A percentile compares a stretch with the other conserved stretches of the same genome.
phyloP scores from a whole-genome alignment of 2,888 invertebrate species.

The Callyntrura guangdongensis region DNA sequence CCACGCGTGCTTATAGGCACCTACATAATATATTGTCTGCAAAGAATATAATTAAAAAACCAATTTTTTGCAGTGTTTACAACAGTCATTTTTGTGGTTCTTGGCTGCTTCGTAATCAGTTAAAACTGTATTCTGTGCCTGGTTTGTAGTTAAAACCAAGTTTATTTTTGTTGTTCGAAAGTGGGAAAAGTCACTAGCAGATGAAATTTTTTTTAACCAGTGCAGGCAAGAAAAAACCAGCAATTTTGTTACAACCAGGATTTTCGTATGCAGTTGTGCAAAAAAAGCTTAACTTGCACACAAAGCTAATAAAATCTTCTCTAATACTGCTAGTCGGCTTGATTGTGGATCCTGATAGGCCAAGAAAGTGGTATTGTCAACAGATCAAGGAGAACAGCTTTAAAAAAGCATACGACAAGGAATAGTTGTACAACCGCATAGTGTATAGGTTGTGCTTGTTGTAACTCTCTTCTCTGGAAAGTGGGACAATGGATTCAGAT shows the following conservation, averaged over 20 bases:
- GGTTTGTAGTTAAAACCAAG: neutral
- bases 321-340: constrained; percentile 9
- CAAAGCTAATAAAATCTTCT: constrained; percentile 37
- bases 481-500: constrained; percentile 74
- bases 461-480: constrained; percentile 47
- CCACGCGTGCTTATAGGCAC: too few relatives aligned
- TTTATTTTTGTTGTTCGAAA: neutral
- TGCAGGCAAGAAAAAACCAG: neutral
- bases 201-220: neutral
- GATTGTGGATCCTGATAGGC: constrained; percentile 29
- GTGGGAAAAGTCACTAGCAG: neutral
- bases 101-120: neutral
- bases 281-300: constrained; percentile 8
- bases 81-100: constrained; percentile 7
- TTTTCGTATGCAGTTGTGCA: neutral
- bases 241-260: neutral
- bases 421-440: neutral
- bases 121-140: neutral
- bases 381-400: neutral
- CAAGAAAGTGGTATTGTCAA: constrained; percentile 34
- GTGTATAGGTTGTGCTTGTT: constrained; percentile 6
- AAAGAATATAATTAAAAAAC: too few relatives aligned
- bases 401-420: neutral
- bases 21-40: too few relatives aligned
- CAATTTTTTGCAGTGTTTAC: neutral